Evolutionary conservation across 2,888 invertebrate species (phyloP).

Genomic region (Tipula helvola): DNA sequence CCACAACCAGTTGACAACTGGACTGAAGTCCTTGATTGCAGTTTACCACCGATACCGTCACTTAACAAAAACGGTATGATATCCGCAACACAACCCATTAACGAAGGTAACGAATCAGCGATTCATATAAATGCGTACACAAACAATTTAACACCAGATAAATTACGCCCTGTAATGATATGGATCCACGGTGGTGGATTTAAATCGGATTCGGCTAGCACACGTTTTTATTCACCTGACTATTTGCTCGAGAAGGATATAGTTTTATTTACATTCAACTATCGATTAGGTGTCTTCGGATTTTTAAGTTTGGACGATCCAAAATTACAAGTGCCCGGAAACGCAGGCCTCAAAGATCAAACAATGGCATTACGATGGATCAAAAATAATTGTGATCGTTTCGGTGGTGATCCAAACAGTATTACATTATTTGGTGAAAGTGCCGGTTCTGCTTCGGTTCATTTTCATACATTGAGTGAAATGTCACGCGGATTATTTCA

Average conservation of each 20-base stretch:
- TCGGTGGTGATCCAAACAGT: background rate
- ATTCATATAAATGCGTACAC: conserved; percentile 39
- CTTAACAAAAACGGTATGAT: background rate
- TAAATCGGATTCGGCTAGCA: conserved; percentile 9
- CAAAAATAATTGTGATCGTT: background rate
- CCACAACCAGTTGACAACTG: conserved; percentile 35
- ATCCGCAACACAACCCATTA: background rate
- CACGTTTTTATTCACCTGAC: conserved; percentile 11
- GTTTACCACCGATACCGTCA: background rate
- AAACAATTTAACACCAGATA: conserved; percentile 21
- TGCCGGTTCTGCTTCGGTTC: background rate
- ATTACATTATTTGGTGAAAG: background rate
- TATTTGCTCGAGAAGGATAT: conserved; percentile 14
- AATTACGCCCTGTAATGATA: background rate
- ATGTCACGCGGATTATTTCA: background rate
- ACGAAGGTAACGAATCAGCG: background rate
- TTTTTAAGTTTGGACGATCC: conserved; percentile 38
- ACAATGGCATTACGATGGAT: background rate
- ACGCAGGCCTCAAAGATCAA: conserved; percentile 19
- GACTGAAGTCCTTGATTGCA: conserved; percentile 33
- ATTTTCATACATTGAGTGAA: background rate
- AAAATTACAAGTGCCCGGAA: conserved; percentile 38
- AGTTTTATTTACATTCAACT: conserved; percentile 18
- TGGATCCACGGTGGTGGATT: conserved; percentile 12
- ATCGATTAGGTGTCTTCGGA: conserved; percentile 26